Percentiles rank a stretch among this genome's conserved stretches.
Evolutionary conservation across 2,797 vertebrate genomes (phyloP).

Genomic region (Adelosebastes latens): DNA sequence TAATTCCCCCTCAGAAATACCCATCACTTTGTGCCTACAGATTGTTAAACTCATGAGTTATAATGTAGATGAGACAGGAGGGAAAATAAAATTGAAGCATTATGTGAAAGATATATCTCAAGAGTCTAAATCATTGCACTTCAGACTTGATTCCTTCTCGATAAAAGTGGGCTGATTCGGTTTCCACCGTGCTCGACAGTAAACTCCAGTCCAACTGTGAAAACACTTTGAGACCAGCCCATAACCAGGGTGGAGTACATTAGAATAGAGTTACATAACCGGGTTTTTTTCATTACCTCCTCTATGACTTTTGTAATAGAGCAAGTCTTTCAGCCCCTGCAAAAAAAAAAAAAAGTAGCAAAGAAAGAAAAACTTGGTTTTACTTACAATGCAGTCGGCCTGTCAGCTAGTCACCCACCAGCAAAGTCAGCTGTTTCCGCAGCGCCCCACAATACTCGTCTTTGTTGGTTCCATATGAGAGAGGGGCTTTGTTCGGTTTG

Average conservation of each 20-base stretch:
- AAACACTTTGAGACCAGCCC: constrained; percentile 55
- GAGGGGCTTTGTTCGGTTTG: constrained; percentile 71
- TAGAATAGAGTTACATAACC: constrained; percentile 75
- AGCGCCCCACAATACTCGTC: constrained; percentile 69
- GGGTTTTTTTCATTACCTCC: constrained; percentile 60
- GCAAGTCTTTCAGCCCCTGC: constrained; percentile 37
- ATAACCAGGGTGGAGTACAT: constrained; percentile 72
- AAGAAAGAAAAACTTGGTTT: constrained; percentile 50
- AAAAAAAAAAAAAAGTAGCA: constrained; percentile 13
- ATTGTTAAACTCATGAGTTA: background rate
- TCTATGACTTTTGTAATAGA: constrained; percentile 63
- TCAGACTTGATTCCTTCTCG: constrained; percentile 1
- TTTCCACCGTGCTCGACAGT: constrained; percentile 24
- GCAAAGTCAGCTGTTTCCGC: constrained; percentile 74
- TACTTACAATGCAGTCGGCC: constrained; percentile 57
- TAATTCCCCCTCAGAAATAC: background rate
- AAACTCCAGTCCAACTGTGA: constrained; percentile 53
- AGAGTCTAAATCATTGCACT: background rate
- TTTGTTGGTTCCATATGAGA: constrained; percentile 77
- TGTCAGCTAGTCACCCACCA: constrained; percentile 67
- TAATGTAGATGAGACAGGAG: background rate
- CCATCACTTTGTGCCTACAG: background rate
- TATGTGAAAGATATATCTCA: background rate
- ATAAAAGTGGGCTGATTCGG: constrained; percentile 11
- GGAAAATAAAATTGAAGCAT: background rate